Conservation (phyloP, 1,140 invertebrate genomes). For the Drosophila ohnishii region DNA sequence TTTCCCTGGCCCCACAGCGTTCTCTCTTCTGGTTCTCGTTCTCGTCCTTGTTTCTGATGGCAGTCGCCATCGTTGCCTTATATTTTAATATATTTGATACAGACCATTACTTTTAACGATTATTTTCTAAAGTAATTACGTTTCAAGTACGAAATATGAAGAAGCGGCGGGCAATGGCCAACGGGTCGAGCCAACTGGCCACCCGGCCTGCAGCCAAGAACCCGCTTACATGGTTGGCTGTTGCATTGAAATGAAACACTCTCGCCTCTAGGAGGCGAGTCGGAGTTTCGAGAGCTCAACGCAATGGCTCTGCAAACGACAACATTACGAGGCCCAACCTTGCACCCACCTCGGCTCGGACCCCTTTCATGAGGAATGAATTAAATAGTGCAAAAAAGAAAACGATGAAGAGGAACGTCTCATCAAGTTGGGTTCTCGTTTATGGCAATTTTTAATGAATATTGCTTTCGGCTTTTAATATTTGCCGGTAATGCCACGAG, state of each 20-base stretch:
- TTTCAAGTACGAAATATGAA: conserved; percentile 83
- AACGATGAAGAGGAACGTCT: conserved; percentile 22
- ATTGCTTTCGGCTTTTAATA: conserved; percentile 75
- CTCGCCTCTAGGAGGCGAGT: conserved; percentile 51
- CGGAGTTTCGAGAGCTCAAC: conserved; percentile 40
- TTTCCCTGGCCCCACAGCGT: not conserved
- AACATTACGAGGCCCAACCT: conserved; percentile 60
- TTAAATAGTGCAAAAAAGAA: conserved; percentile 43
- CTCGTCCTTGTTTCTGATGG: conserved; percentile 47
- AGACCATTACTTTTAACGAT: conserved; percentile 83
- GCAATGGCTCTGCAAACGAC: conserved; percentile 57
- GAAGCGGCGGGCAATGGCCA: conserved; percentile 47
- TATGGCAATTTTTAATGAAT: conserved; percentile 74
- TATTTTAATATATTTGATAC: conserved; percentile 83
- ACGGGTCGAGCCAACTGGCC: conserved; percentile 6
- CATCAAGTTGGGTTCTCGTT: conserved; percentile 58
- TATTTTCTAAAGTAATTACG: conserved; percentile 83
- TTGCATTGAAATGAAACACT: conserved; percentile 78
- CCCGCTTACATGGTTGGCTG: conserved; percentile 58
- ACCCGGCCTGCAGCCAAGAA: conserved; percentile 5
- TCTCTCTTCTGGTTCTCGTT: not conserved
- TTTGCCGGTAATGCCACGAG: conserved; percentile 37
- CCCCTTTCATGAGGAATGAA: conserved; percentile 62
- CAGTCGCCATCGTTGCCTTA: conserved; percentile 65
- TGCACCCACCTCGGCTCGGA: conserved; percentile 5